Evolutionary conservation across 1,140 invertebrate genomes (phyloP).

Genomic region (Chrysopa pallens): DNA sequence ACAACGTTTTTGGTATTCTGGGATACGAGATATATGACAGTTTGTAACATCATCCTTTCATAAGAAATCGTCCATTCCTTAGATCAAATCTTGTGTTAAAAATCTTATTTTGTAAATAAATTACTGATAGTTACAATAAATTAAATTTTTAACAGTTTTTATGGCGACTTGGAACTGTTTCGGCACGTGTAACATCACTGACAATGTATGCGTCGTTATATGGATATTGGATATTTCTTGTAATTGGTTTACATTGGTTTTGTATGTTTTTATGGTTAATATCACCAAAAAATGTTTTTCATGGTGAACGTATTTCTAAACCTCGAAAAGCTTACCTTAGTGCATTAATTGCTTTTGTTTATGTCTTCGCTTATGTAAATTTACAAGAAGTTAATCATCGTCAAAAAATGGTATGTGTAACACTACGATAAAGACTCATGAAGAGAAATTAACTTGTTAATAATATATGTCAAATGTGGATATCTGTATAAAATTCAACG

Average conservation of each 20-base stretch:
- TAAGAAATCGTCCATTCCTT: too few relatives aligned
- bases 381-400: constrained; percentile 61
- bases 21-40: too few relatives aligned
- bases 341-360: constrained; percentile 64
- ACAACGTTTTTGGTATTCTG: too few relatives aligned
- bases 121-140: not conserved
- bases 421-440: too few relatives aligned
- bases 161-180: constrained; percentile 74
- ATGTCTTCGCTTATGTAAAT: constrained; percentile 83
- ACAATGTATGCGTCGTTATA: constrained; percentile 75
- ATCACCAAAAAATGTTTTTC: constrained; percentile 67
- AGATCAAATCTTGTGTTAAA: too few relatives aligned
- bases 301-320: constrained; percentile 51
- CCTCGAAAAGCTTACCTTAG: constrained; percentile 46
- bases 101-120: not conserved
- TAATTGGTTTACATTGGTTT: constrained; percentile 60
- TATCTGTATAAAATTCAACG: too few relatives aligned
- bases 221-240: constrained; percentile 64
- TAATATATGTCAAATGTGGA: too few relatives aligned
- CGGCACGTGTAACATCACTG: constrained; percentile 58
- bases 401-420: constrained; percentile 47
- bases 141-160: constrained; percentile 34
- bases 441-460: too few relatives aligned
- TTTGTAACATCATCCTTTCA: too few relatives aligned
- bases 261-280: constrained; percentile 75